Evolutionary conservation across 64 coral and sea anemone genomes (phyloP).

Genomic region (Montipora foliosa): DNA sequence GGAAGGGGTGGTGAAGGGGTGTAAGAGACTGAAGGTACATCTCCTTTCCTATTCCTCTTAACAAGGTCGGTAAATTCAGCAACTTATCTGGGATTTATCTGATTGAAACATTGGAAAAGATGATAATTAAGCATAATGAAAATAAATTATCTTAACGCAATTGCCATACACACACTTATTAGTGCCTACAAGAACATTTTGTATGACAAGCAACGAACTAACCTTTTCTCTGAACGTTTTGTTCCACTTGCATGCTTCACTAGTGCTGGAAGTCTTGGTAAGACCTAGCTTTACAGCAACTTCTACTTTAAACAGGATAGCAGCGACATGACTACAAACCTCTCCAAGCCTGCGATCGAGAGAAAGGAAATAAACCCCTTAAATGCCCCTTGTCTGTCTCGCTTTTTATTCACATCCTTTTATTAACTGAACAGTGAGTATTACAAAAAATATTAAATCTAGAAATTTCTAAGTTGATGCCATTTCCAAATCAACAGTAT

Average conservation of each 20-base stretch:
- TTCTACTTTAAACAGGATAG: conserved; percentile 56
- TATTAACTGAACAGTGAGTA: too few species aligned
- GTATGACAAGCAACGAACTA: conserved; percentile 28
- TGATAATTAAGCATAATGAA: background rate
- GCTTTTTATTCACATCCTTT: too few species aligned
- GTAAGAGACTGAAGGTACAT: conserved; percentile 42
- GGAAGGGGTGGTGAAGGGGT: conserved; percentile 6
- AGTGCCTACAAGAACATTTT: background rate
- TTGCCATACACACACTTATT: background rate
- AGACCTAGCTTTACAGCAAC: conserved; percentile 40
- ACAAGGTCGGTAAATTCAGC: conserved; percentile 29
- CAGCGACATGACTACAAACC: conserved; percentile 47
- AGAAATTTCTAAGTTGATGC: too few species aligned
- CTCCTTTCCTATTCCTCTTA: conserved; percentile 26
- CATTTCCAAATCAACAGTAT: too few species aligned
- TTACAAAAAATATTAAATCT: too few species aligned
- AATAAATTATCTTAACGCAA: background rate
- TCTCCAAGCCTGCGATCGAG: background rate
- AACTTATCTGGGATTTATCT: conserved; percentile 45
- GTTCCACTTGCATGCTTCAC: conserved; percentile 48
- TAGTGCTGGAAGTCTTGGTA: conserved; percentile 22
- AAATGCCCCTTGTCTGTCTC: too few species aligned
- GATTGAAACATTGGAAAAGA: background rate
- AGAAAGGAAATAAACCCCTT: too few species aligned
- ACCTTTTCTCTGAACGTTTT: conserved; percentile 35